A percentile compares a stretch with the other conserved stretches of the same genome.
Evolutionary conservation across 2,797 vertebrate species (phyloP).

Genomic region (Cyprinodon diabolis): DNA sequence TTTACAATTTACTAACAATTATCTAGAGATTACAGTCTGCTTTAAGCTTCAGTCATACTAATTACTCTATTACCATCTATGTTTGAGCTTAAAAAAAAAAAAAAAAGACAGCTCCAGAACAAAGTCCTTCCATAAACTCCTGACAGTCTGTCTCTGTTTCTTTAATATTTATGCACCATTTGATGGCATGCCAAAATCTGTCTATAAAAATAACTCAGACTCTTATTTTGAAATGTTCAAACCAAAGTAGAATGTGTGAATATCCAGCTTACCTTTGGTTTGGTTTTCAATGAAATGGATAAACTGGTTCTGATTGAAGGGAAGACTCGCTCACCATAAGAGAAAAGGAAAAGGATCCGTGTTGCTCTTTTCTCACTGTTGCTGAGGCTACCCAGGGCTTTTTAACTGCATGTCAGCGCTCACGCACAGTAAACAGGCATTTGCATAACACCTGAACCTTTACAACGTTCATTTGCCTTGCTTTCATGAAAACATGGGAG

Average conservation of each 20-base stretch:
- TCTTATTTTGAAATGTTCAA: conserved; percentile 19
- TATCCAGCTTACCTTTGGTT: background rate
- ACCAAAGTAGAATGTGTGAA: background rate
- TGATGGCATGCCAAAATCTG: background rate
- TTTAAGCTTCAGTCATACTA: too few species aligned
- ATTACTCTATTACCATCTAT: background rate
- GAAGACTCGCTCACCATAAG: conserved; percentile 9
- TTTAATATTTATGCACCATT: background rate
- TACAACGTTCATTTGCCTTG: conserved; percentile 50
- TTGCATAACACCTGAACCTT: conserved; percentile 55
- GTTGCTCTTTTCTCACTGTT: conserved; percentile 9
- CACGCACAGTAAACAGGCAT: conserved; percentile 21
- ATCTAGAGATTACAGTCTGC: too few species aligned
- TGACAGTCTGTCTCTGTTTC: background rate
- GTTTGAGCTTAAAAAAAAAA: background rate
- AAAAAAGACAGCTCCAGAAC: too few species aligned
- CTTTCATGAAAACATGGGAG: conserved; percentile 3
- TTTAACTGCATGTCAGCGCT: conserved; percentile 2
- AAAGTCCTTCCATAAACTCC: background rate
- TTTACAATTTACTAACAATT: too few species aligned
- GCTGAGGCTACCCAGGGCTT: conserved; percentile 11
- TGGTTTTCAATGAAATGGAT: conserved; percentile 49
- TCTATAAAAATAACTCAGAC: background rate
- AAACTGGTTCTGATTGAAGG: conserved; percentile 55
- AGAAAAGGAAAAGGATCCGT: conserved; percentile 29